Base-by-base conservation (phyloP, 2,888 invertebrate species). In the Phortica okadai region DNA sequence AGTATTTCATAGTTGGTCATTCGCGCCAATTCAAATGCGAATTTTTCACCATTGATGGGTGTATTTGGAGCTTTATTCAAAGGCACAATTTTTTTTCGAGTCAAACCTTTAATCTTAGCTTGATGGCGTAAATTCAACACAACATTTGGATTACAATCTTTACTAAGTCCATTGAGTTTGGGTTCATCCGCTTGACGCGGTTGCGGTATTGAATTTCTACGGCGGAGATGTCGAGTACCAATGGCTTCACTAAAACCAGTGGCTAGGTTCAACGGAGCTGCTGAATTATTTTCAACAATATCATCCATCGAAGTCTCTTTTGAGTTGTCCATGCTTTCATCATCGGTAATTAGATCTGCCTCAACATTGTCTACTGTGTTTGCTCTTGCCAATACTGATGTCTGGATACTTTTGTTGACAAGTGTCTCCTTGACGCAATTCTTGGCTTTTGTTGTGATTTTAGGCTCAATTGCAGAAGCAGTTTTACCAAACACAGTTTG, bases 1-100 rank as follows among this genome's bases (percentile, higher is more conserved):
- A 90, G 78, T 74, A 90, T 88, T 81, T 90, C 89, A 73, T 85
- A 86, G 77, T 90, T 88, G 67, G 86, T 90, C 82, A 90, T 83
- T 8, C 88, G 83, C 0, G 82, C 82, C 75, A 90, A 76, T 66
- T 90, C 90, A 11, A 74, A 33, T 1, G 90, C 89, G 76, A 88
- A 90, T 42, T 79, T 67, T 76, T 90, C 90, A 6, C 90, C 89
- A 79, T 90, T 90, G 66, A 90, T 84, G 0, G 89, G 83, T 5
- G 79, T 79, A 11, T 78, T 82, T 0, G 85, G 84, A 1, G 89
- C 82, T 45, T 83, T 90, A 62, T 90, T 90, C 0, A 90, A 74
- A 16, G 76, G 78, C 69, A 72, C 59, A 33, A 74, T 78, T 11
- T 72, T 59, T 21, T 16, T 50, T 6, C 21, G 59, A 14, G 59